These are phyloP conservation scores for Euglossa dilemma DNA, from an alignment of 1,140 invertebrate species.

Conservation along the genomic window DNA sequence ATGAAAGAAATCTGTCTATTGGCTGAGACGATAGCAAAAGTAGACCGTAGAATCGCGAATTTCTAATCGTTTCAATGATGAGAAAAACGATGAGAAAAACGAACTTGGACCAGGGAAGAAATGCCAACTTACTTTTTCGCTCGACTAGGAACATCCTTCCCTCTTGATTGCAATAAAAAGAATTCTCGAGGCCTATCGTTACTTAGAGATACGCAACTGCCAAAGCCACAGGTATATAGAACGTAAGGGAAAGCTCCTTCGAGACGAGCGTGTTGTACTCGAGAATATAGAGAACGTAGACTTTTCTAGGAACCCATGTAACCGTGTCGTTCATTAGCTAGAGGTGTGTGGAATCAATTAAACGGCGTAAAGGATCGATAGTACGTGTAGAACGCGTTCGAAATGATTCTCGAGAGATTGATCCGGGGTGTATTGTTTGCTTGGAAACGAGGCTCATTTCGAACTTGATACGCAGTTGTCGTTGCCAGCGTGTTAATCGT, in stretches of 20 bases:
- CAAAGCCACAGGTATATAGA: constrained; percentile 70
- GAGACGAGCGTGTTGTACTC: constrained; percentile 53
- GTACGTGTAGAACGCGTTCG: constrained; percentile 14
- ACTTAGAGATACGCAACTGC: constrained; percentile 66
- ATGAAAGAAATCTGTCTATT: background rate
- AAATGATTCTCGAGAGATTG: background rate
- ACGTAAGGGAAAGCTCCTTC: constrained; percentile 45
- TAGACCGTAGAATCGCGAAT: background rate
- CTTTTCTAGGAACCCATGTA: constrained; percentile 61
- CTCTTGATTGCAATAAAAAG: constrained; percentile 45
- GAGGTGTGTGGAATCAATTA: constrained; percentile 51
- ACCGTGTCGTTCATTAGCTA: constrained; percentile 56
- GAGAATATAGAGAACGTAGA: constrained; percentile 57
- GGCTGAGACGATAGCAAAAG: background rate
- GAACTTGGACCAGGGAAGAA: constrained; percentile 35
- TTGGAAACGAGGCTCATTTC: constrained; percentile 35
- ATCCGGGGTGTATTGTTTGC: background rate
- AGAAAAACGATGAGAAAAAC: background rate
- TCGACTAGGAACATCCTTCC: constrained; percentile 12
- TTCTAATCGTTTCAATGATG: background rate
- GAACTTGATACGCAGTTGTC: constrained; percentile 31
- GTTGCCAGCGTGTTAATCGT: constrained; percentile 43
- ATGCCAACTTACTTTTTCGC: constrained; percentile 2
- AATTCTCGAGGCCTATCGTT: constrained; percentile 55
- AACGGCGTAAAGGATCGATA: constrained; percentile 23